A percentile compares a stretch with the other conserved stretches of the same genome.
Evolutionary conservation across 2,888 invertebrate species (phyloP).

Genomic region (Aradus depressus): DNA sequence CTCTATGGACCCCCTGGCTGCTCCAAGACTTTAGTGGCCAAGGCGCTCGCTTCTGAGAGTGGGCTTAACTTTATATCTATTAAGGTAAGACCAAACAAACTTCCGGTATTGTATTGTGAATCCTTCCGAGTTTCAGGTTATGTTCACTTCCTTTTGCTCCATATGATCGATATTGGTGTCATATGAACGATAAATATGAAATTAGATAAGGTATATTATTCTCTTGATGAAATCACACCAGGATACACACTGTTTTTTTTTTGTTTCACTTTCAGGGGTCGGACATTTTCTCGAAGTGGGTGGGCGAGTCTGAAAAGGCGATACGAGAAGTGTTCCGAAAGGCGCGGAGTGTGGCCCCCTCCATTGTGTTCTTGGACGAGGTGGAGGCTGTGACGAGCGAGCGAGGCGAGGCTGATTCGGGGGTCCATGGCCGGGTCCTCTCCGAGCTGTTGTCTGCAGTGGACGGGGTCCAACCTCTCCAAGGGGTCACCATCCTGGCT

Average conservation of each 20-base stretch:
- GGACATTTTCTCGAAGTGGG: constrained; percentile 94
- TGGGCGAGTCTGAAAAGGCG: constrained; percentile 93
- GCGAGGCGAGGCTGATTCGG: constrained; percentile 49
- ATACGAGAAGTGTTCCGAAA: constrained; percentile 82
- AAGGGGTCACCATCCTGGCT: constrained; percentile 81
- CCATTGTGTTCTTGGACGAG: constrained; percentile 96
- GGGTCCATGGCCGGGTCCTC: constrained; percentile 84
- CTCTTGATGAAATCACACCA: neutral
- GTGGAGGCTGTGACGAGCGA: constrained; percentile 89
- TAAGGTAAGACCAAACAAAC: constrained; percentile 45
- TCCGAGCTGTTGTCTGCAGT: constrained; percentile 88
- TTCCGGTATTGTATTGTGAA: too few species aligned
- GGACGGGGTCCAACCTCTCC: constrained; percentile 80
- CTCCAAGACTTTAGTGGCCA: constrained; percentile 97
- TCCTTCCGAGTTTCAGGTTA: neutral
- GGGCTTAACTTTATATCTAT: constrained; percentile 90
- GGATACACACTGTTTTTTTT: neutral
- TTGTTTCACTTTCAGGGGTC: constrained; percentile 51
- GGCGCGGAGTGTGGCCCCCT: constrained; percentile 85
- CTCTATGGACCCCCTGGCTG: constrained; percentile 98
- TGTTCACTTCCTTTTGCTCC: neutral
- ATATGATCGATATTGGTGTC: neutral
- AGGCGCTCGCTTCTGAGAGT: constrained; percentile 92
- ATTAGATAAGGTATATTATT: neutral
- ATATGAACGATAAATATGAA: neutral